Percentiles rank a stretch among this genome's conserved stretches.
Evolutionary conservation across 2,113 vertebrate genomes (phyloP).

Genomic region (Grallaria varia): DNA sequence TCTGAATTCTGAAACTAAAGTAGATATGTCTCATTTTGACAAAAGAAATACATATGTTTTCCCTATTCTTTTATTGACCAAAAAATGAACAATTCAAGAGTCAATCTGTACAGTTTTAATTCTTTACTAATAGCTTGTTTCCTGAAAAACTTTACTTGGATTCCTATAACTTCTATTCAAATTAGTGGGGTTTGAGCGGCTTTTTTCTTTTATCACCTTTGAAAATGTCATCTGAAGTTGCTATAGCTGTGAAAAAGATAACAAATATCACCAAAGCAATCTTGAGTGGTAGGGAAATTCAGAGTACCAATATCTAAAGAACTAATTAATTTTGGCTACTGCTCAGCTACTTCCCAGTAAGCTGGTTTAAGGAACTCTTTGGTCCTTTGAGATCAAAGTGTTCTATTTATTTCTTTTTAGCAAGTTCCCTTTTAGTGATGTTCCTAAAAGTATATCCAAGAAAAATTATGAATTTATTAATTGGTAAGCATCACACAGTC

Average conservation of each 20-base stretch:
- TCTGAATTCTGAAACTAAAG: background rate
- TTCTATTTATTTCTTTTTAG: background rate
- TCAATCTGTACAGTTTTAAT: background rate
- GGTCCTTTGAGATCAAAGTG: background rate
- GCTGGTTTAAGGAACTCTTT: background rate
- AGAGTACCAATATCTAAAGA: background rate
- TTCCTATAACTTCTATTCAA: background rate
- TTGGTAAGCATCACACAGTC: background rate
- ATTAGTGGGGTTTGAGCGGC: background rate
- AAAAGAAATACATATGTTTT: background rate
- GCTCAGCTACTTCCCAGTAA: background rate
- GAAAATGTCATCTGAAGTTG: background rate
- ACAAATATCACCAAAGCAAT: background rate
- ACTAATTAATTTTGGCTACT: background rate
- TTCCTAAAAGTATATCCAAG: background rate
- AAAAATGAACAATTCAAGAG: background rate
- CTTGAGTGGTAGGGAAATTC: background rate
- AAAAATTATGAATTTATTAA: constrained; percentile 7
- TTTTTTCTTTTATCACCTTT: background rate
- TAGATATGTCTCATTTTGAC: background rate
- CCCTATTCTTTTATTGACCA: background rate
- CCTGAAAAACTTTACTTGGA: background rate
- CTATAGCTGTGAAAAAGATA: background rate
- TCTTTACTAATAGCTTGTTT: background rate
- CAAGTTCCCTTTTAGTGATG: background rate